Percentiles rank a stretch among this genome's conserved stretches.
Evolutionary conservation across 2,888 invertebrate genomes (phyloP).

Genomic region (Theretra japonica): DNA sequence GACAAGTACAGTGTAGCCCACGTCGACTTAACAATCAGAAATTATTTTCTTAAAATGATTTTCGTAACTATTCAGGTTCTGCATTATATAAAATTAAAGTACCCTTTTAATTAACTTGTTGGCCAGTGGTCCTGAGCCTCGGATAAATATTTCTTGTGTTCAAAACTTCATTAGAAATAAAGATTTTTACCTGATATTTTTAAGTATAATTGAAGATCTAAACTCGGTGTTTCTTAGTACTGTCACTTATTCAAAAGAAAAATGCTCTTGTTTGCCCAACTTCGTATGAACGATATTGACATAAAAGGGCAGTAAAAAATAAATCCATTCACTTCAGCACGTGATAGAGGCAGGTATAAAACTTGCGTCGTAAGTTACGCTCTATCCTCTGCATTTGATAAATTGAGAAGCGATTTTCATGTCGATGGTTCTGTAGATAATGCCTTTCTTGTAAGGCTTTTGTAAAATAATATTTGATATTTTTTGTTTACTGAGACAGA

Average conservation of each 20-base stretch:
- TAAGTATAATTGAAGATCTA: not conserved
- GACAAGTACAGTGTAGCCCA: too few species aligned
- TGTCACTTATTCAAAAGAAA: not conserved
- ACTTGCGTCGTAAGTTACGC: conserved; percentile 10
- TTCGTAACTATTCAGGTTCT: too few species aligned
- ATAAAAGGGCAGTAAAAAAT: conserved; percentile 3
- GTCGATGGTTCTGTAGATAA: not conserved
- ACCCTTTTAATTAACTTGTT: too few species aligned
- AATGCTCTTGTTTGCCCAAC: not conserved
- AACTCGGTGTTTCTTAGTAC: not conserved
- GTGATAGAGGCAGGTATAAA: conserved; percentile 9
- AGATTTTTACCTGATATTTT: too few species aligned
- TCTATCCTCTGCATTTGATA: not conserved
- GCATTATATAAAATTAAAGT: too few species aligned
- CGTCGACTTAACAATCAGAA: too few species aligned
- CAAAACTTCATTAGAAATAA: too few species aligned
- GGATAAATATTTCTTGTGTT: too few species aligned
- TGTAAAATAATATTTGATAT: too few species aligned
- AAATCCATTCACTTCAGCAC: not conserved
- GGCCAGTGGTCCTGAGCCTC: too few species aligned
- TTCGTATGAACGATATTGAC: not conserved
- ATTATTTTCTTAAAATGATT: too few species aligned
- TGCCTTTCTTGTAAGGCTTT: not conserved
- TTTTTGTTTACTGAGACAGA: too few species aligned
- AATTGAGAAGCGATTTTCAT: not conserved